Percentiles rank a stretch among this genome's conserved stretches.
Conservation (phyloP, 2,888 invertebrate genomes). For the Liopterus haemorrhoidalis region DNA sequence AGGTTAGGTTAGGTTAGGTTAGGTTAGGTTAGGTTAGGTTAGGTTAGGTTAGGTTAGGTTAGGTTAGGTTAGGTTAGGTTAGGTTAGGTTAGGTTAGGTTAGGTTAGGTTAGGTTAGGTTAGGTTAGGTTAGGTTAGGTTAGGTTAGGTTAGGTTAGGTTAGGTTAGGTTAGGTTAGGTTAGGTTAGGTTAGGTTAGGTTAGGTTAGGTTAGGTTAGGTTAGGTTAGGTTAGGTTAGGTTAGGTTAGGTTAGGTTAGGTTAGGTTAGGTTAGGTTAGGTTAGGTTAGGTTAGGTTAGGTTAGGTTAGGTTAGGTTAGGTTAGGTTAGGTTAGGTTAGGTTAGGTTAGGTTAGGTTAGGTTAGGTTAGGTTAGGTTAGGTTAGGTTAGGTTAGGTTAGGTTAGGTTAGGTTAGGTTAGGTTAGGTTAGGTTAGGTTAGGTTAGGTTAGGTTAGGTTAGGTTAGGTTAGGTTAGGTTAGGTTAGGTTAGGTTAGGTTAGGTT, state of each 20-base stretch:
- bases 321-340: conserved; percentile 20
- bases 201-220: conserved; percentile 21
- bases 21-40: conserved; percentile 12
- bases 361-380: conserved; percentile 29
- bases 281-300: conserved; percentile 23
- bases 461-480: conserved; percentile 17
- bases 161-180: conserved; percentile 19
- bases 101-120: conserved; percentile 25
- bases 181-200: conserved; percentile 19
- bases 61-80: conserved; percentile 18
- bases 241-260: conserved; percentile 24
- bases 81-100: conserved; percentile 26
- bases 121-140: conserved; percentile 21
- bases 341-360: conserved; percentile 30
- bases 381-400: conserved; percentile 32
- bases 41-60: conserved; percentile 13
- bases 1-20: conserved; percentile 9
- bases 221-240: conserved; percentile 23
- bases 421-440: conserved; percentile 21
- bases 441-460: conserved; percentile 18
- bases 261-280: conserved; percentile 17
- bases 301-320: conserved; percentile 26
- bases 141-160: conserved; percentile 19
- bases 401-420: conserved; percentile 23
- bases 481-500: conserved; percentile 23